Percentiles rank a stretch among this genome's conserved stretches.
Conservation (phyloP, 2,113 vertebrate genomes). For the Amphiprion ocellaris region DNA sequence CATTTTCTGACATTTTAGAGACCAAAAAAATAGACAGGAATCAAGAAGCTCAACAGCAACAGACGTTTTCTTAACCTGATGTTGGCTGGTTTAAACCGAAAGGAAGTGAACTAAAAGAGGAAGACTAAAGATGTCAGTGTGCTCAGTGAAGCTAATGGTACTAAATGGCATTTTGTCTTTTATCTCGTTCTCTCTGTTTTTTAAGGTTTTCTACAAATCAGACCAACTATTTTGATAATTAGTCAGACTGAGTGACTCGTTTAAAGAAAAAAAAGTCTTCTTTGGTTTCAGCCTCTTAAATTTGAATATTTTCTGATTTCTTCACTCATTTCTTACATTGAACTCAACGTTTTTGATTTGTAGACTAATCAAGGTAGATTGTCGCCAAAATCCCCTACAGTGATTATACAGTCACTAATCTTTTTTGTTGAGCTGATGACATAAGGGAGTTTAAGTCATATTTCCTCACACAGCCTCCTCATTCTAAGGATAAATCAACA, state of each 20-base stretch:
- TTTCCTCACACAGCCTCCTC: conserved; percentile 4
- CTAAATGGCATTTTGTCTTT: conserved; percentile 1
- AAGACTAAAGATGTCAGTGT: conserved; percentile 30
- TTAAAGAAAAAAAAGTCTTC: too few species aligned
- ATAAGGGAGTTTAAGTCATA: conserved; percentile 1
- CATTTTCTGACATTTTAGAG: too few species aligned
- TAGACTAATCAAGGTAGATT: conserved; percentile 1
- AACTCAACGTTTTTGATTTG: neutral
- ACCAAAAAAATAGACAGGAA: too few species aligned
- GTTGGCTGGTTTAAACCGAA: neutral
- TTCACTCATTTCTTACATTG: neutral
- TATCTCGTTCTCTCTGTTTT: conserved; percentile 38
- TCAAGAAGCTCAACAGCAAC: too few species aligned
- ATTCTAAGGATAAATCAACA: neutral
- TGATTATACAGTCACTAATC: conserved; percentile 23
- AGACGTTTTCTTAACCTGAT: too few species aligned
- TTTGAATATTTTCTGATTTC: neutral
- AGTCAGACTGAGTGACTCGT: too few species aligned
- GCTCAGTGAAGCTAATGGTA: conserved; percentile 29
- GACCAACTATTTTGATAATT: too few species aligned
- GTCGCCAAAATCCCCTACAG: conserved; percentile 11
- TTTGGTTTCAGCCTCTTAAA: too few species aligned
- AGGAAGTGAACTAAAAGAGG: conserved; percentile 1
- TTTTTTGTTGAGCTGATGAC: conserved; percentile 14
- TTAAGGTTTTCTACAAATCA: conserved; percentile 47